Evolutionary conservation across 2,113 vertebrate genomes (phyloP).

Genomic region (Gymnobelideus leadbeateri): DNA sequence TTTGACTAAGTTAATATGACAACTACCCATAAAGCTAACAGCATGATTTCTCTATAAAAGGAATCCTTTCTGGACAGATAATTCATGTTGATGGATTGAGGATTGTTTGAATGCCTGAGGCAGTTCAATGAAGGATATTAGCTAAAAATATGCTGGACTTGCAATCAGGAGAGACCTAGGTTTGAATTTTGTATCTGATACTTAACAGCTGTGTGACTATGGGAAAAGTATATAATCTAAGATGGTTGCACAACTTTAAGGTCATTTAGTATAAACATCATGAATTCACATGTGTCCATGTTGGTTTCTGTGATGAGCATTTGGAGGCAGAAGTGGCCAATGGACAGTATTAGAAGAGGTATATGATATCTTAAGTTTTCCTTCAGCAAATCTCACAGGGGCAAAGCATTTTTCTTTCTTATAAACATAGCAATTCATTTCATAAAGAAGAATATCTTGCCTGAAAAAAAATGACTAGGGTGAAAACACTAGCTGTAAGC

Average conservation of each 20-base stretch:
- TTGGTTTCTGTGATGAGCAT: not conserved
- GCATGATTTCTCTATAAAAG: not conserved
- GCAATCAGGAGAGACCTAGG: not conserved
- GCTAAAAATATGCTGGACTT: not conserved
- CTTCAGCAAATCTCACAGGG: not conserved
- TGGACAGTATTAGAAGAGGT: not conserved
- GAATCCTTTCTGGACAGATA: not conserved
- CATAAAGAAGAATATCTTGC: slow-evolving; percentile 46
- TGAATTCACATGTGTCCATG: not conserved
- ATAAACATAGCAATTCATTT: not conserved
- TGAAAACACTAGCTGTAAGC: slow-evolving; percentile 55
- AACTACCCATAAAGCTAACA: not conserved
- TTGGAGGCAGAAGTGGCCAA: not conserved
- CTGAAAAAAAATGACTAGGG: slow-evolving; percentile 50
- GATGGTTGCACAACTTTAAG: not conserved
- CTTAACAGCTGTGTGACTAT: not conserved
- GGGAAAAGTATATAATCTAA: not conserved
- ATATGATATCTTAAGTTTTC: not conserved
- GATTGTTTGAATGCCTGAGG: not conserved
- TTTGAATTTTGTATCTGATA: not conserved
- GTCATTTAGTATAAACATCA: not conserved
- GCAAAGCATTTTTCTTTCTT: not conserved
- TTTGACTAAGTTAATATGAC: not conserved
- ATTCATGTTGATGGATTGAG: not conserved
- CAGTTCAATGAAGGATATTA: not conserved